Base-by-base conservation (phyloP, 2,113 vertebrate genomes). In the Murina feae region DNA sequence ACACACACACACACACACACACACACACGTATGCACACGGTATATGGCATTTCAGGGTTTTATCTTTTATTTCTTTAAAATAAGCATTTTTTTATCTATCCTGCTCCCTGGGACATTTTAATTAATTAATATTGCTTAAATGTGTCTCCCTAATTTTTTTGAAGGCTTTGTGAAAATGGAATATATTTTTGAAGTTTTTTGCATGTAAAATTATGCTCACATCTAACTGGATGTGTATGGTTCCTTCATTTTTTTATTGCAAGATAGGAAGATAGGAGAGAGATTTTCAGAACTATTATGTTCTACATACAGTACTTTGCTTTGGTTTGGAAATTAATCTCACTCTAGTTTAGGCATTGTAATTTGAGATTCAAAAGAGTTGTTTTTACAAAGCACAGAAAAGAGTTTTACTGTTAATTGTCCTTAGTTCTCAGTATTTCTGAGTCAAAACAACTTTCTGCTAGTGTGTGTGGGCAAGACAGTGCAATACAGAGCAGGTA, bases 321-420 rank as follows among this genome's bases (percentile, higher is more conserved):
- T 92, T 84, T 89, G 39, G 23, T 89, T 96, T 94, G 28, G 28
- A 90, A 91, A 93, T 87, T 58, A 60, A 75, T 53, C 44, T 9
- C 28, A 51, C 47, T 85, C 1, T 51, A 75, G 86, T 49, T 95
- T 81, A 87, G 55, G 20, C 55, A 16, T 53, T 83, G 10, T 68
- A 58, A 65, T 86, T 72, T 69, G 49, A 95, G 47, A 75, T 85
- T 72, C 44, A 72, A 9, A 96, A 32, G 32, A 82, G 68, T 65
- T 91, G 63, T 58, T 93, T 91, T 96, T 66, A 42, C 42, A 85
- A 78, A 91, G 30, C 23, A 58, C 21, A 49, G 47, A 78, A 60
- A 87, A 39, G 0, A 71, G 37, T 21, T 91, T 82, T 71, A 44
- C 32, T 90, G 81, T 53, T 47, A 72, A 58, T 84, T 72, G 7